Conservation (phyloP, 2,113 vertebrate genomes). For the Rhinolophus ferrumequinum region DNA sequence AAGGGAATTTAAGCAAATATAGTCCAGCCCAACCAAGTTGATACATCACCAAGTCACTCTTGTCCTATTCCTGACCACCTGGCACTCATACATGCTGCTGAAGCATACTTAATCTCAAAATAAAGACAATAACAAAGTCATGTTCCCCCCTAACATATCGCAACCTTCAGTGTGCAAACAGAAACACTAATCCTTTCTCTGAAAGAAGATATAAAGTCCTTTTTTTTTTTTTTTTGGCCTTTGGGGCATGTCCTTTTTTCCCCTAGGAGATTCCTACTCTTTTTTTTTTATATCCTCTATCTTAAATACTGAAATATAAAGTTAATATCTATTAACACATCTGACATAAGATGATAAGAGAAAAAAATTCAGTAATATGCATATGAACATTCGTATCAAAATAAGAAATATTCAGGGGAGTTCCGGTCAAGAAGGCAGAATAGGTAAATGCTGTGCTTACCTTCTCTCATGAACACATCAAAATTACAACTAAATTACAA, state of each 20-base stretch:
- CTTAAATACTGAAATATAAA: slow-evolving; percentile 7
- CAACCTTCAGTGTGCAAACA: background rate
- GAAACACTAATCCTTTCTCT: background rate
- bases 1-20: background rate
- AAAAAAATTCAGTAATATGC: background rate
- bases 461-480: background rate
- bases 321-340: background rate
- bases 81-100: background rate
- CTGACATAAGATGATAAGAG: background rate
- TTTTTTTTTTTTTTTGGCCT: background rate
- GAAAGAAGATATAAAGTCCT: background rate
- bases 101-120: slow-evolving; percentile 22
- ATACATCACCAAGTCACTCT: background rate
- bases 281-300: background rate
- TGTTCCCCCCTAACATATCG: background rate
- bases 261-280: background rate
- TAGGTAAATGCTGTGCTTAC: too few species aligned
- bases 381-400: background rate
- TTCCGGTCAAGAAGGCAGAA: too few species aligned
- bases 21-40: background rate
- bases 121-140: background rate
- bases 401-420: background rate
- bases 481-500: too few species aligned
- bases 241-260: background rate
- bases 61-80: background rate